Base-by-base conservation (phyloP, 2,797 vertebrate genomes). In the Myiothlypis chrysogaster region DNA sequence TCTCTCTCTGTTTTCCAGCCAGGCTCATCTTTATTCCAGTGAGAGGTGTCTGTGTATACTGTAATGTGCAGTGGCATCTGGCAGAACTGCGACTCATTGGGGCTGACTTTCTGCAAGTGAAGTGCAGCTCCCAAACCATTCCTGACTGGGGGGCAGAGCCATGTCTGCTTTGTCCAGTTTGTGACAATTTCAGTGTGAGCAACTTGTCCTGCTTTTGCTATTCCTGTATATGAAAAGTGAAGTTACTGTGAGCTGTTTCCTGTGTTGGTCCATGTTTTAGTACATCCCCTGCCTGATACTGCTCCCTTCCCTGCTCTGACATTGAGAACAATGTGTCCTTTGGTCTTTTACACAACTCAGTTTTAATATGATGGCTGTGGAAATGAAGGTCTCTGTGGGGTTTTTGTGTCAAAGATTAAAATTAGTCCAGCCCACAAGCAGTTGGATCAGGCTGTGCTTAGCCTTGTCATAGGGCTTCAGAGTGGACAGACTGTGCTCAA, bases 31-130 rank as follows among this genome's bases (percentile, higher is more conserved):
- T 91, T 83, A 88, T 85, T 93, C 57, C 32, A 83, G 6, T 7
- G 13, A 50, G 76, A 93, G 37, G 85, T 86, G 35, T 82, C 87
- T 86, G 4, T 73, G 41, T 86, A 32, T 49, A 70, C 79, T 34
- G 72, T 93, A 95, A 97, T 60, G 44, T 52, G 41, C 50, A 92
- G 82, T 88, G 95, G 83, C 94, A 95, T 61, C 87, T 95, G 92
- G 87, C 94, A 96, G 94, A 92, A 95, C 76, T 49, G 50, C 5
- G 5, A 50, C 56, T 92, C 84, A 59, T 22, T 89, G 66, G 47
- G 72, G 84, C 34, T 88, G 91, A 95, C 84, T 93, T 88, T 70
- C 59, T 91, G 73, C n/a, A 83, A 88, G 72, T 32, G 63, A 89
- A 89, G 50, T 28, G 76, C 72, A 34, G 61, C 39, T 91, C 77